Evolutionary conservation across 2,888 invertebrate species (phyloP).

Genomic region (Mechanitis messenoides): DNA sequence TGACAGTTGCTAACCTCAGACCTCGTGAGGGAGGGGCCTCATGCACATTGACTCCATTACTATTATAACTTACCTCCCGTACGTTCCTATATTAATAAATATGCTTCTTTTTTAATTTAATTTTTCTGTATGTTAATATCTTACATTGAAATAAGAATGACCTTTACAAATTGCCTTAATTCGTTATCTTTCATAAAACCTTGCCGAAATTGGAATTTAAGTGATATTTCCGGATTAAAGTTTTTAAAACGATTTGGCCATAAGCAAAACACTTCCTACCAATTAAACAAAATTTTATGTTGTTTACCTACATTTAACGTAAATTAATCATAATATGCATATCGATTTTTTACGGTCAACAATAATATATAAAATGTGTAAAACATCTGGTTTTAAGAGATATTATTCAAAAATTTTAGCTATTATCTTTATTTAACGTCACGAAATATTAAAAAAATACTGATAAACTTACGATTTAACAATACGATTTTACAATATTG

Average conservation of each 20-base stretch:
- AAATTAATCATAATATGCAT: conserved; percentile 11
- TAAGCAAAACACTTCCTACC: conserved; percentile 19
- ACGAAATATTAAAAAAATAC: too few relatives aligned
- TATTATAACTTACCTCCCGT: background rate
- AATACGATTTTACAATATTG: too few relatives aligned
- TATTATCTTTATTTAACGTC: too few relatives aligned
- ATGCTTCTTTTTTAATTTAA: conserved; percentile 1
- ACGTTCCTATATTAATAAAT: too few relatives aligned
- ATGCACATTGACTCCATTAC: conserved; percentile 13
- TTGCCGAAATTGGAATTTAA: conserved; percentile 24
- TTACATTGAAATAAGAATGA: conserved; percentile 20
- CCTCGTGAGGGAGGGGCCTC: conserved; percentile 48
- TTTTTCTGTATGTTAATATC: conserved; percentile 11
- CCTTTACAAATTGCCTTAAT: conserved; percentile 21
- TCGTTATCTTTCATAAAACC: conserved; percentile 21
- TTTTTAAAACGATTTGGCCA: conserved; percentile 13
- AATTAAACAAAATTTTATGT: conserved; percentile 14
- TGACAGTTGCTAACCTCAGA: conserved; percentile 63
- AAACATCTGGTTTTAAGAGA: too few relatives aligned
- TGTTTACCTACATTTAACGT: conserved; percentile 8
- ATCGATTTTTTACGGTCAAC: conserved; percentile 3
- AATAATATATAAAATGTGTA: conserved; percentile 1
- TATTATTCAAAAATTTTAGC: too few relatives aligned
- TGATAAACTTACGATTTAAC: too few relatives aligned
- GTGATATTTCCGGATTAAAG: conserved; percentile 15